These are phyloP conservation scores for Alosa alosa DNA, from an alignment of 2,113 vertebrate species.

Conservation along the genomic window DNA sequence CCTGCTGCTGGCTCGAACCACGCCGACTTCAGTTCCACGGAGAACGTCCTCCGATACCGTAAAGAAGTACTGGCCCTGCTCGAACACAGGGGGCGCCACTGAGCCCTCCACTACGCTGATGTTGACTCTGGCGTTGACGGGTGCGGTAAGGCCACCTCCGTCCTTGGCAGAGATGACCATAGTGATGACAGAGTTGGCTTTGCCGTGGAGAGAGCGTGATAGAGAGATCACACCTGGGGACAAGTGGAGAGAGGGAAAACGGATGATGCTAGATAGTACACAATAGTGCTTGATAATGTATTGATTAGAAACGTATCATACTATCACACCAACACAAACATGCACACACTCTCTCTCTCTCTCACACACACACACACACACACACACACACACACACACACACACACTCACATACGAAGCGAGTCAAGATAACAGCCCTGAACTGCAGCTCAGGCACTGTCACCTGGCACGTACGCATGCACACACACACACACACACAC, in stretches of 20 bases:
- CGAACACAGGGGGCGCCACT: constrained; percentile 83
- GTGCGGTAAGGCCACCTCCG: constrained; percentile 82
- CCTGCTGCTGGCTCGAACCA: constrained; percentile 75
- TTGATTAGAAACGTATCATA: no score
- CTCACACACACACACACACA: background rate
- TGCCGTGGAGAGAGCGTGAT: constrained; percentile 83
- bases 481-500: constrained; percentile 45
- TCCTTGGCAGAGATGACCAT: constrained; percentile 88
- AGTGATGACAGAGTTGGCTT: constrained; percentile 85
- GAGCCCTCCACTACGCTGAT: constrained; percentile 89
- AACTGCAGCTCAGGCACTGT: background rate
- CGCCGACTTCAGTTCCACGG: constrained; percentile 82
- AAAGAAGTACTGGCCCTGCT: constrained; percentile 92
- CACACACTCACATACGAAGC: background rate
- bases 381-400: background rate
- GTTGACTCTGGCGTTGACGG: constrained; percentile 83
- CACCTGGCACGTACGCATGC: background rate
- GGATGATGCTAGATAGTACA: background rate
- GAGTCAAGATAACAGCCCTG: no score
- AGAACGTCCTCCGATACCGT: constrained; percentile 81
- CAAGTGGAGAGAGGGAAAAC: constrained; percentile 10
- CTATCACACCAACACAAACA: background rate
- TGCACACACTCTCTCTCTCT: background rate
- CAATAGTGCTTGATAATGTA: background rate
- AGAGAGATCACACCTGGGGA: constrained; percentile 84